Base-by-base conservation (phyloP, 2,888 invertebrate genomes). In the Lasioglossum morio region DNA sequence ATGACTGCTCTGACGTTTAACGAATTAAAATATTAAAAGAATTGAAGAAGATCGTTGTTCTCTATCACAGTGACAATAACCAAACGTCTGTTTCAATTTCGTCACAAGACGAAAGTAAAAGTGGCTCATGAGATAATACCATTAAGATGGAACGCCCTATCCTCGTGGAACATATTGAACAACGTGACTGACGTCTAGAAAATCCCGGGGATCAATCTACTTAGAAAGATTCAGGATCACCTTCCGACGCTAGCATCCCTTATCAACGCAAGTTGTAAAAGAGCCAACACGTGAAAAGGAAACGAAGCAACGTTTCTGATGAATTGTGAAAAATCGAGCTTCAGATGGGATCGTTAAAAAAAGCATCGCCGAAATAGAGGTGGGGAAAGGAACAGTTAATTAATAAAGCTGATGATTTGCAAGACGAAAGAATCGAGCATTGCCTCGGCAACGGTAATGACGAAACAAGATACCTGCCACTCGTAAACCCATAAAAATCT, bases 401-500 rank as follows among this genome's bases (percentile, higher is more conserved):
- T 73, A 19, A 53, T 43, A 7, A 40, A 14, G 37, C n/a, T 23
- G 4, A 23, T 70, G 30, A 75, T 66, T 43, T 27, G 53, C 34
- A 46, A 37, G 5, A n/a, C 14, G 30, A 43, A 34, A 19, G 30
- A 73, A n/a, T 79, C 1, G n/a, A 57, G 69, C 12, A 53, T n/a
- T 57, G 4, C 34, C 72, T 27, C 60, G 34, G 66, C 76, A 78
- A 75, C 72, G 72, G 74, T 40, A 48, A 63, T 10, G 69, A 81
- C 2, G 4, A 70, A 7, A 46, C 37, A 14, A 63, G 27, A 78
- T 87, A 84, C 84, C 79, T 85, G 82, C 66, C 48, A 72, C 77
- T 84, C 72, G 60, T 88, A 88, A 88, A 88, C 81, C 79, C 81
- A 75, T 88, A 79, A 88, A 88, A 83, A 75, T 72, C 69, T 60